These are phyloP conservation scores for Apis florea DNA, from an alignment of 1,140 invertebrate genomes.

Conservation along the genomic window DNA sequence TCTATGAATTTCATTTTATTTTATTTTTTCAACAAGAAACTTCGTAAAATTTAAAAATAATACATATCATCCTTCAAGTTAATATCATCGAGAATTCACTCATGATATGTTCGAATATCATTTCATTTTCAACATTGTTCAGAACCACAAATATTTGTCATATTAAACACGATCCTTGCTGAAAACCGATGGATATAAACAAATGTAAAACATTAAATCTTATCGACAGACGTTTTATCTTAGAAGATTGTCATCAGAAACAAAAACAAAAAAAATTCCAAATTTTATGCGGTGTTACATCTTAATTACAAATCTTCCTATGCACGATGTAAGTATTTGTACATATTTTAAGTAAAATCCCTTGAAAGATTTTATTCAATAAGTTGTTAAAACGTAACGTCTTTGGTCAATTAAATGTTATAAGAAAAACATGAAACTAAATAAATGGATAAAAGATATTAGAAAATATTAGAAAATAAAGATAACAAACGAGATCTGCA, in stretches of 20 bases:
- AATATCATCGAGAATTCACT: not conserved
- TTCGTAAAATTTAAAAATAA: too few species aligned
- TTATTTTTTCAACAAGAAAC: too few species aligned
- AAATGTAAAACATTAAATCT: slow-evolving; percentile 61
- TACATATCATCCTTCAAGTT: too few species aligned
- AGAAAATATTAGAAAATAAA: not conserved
- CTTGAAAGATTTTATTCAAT: slow-evolving; percentile 19
- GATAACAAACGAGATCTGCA: not conserved
- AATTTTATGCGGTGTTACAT: slow-evolving; percentile 24
- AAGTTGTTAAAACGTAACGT: not conserved
- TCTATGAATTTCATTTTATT: too few species aligned
- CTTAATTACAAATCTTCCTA: slow-evolving; percentile 38
- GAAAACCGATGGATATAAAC: slow-evolving; percentile 58
- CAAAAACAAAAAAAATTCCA: slow-evolving; percentile 47
- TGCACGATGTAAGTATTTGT: not conserved
- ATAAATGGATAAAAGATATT: not conserved
- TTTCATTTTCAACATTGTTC: not conserved
- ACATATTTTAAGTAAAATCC: not conserved
- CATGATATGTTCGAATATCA: not conserved
- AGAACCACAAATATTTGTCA: slow-evolving; percentile 32
- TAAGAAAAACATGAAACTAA: too few species aligned
- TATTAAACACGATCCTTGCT: slow-evolving; percentile 42
- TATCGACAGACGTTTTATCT: slow-evolving; percentile 62
- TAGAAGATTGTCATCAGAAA: slow-evolving; percentile 56
- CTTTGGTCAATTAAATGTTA: not conserved